Conservation (phyloP, 2,888 invertebrate genomes). For the Uropetala carovei region DNA sequence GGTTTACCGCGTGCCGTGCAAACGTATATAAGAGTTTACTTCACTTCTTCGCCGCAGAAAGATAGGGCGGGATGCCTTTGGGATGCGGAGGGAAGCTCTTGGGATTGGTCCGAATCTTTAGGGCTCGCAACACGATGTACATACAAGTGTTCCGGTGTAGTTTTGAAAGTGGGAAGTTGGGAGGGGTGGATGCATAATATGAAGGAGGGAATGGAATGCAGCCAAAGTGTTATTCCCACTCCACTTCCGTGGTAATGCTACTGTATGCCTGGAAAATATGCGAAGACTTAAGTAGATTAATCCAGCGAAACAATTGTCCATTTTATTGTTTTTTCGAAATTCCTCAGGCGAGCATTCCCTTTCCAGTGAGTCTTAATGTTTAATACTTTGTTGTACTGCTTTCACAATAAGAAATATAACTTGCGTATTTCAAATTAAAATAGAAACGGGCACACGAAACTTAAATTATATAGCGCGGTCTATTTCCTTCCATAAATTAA, state of each 20-base stretch:
- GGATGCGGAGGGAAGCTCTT: neutral
- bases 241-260: neutral
- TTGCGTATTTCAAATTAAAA: too few relatives aligned
- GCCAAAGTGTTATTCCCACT: constrained; percentile 16
- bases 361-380: too few relatives aligned
- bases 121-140: constrained; percentile 2
- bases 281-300: neutral
- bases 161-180: neutral
- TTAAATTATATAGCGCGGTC: too few relatives aligned
- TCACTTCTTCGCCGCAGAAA: constrained; percentile 17
- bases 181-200: too few relatives aligned
- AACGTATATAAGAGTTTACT: constrained; percentile 26
- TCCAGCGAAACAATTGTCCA: neutral
- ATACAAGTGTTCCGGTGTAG: neutral
- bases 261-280: neutral
- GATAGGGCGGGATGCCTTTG: neutral
- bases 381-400: too few relatives aligned
- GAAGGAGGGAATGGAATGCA: constrained; percentile 3
- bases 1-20: constrained; percentile 23
- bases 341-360: too few relatives aligned
- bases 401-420: too few relatives aligned
- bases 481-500: too few relatives aligned
- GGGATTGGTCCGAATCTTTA: constrained; percentile 28
- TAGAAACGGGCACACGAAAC: too few relatives aligned
- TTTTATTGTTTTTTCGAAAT: too few relatives aligned